phyloP scores from a whole-genome alignment of 1,140 invertebrate genomes.

The Cotesia chilonis region DNA sequence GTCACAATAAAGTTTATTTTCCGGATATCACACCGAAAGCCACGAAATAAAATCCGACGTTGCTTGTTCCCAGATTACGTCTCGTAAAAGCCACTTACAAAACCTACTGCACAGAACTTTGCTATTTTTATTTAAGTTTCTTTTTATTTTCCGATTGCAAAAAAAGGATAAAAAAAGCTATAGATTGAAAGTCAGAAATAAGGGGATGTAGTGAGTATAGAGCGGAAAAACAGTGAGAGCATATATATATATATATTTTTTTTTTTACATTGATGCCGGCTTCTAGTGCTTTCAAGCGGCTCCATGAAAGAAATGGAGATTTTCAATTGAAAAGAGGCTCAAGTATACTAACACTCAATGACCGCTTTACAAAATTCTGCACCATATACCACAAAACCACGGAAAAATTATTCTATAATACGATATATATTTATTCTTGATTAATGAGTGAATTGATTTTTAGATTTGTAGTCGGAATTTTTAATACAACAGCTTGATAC shows the following conservation, averaged over 20 bases:
- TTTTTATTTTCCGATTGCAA: slow-evolving; percentile 4
- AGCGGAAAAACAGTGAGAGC: slow-evolving; percentile 8
- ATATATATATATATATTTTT: background rate
- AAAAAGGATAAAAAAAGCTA: background rate
- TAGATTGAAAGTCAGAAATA: slow-evolving; percentile 12
- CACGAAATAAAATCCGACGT: slow-evolving; percentile 32
- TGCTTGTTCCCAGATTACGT: slow-evolving; percentile 34
- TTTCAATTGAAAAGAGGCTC: slow-evolving; percentile 9
- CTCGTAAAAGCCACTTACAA: slow-evolving; percentile 36
- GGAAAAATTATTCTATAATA: background rate
- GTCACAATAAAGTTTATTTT: slow-evolving; percentile 37
- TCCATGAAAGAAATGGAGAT: slow-evolving; percentile 12
- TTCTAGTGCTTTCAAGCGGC: background rate
- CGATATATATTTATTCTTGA: background rate
- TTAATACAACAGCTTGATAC: too few species aligned
- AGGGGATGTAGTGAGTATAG: background rate
- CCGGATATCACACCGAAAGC: slow-evolving; percentile 28
- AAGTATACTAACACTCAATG: background rate
- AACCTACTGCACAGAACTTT: slow-evolving; percentile 11
- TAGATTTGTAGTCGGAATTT: background rate
- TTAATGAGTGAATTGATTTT: too few species aligned
- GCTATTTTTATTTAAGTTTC: too few species aligned
- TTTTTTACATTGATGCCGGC: background rate
- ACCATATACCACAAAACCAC: too few species aligned
- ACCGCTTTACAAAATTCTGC: background rate